Evolutionary conservation across 2,113 vertebrate species (phyloP).

Genomic region (Trachemys scripta): DNA sequence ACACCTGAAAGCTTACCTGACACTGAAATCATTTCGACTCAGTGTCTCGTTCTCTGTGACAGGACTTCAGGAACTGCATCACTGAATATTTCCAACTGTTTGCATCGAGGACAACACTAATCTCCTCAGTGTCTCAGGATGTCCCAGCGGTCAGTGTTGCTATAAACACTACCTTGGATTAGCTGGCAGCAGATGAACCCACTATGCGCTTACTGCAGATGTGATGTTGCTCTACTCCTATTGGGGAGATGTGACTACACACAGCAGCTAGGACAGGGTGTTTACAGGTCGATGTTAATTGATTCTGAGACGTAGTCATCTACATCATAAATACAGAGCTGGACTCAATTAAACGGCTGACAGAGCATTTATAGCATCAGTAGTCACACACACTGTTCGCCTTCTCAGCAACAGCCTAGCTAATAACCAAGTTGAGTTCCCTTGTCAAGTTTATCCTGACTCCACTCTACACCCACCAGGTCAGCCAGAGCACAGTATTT

Average conservation of each 20-base stretch:
- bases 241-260: slow-evolving; percentile 8
- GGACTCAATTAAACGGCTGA: slow-evolving; percentile 42
- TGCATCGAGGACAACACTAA: background rate
- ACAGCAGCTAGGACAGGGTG: background rate
- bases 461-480: slow-evolving; percentile 50
- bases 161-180: slow-evolving; percentile 1
- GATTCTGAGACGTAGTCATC: background rate
- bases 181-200: slow-evolving; percentile 39
- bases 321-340: slow-evolving; percentile 23
- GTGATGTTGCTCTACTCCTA: background rate
- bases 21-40: background rate
- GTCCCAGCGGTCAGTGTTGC: slow-evolving; percentile 39
- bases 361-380: slow-evolving; percentile 48
- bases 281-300: background rate
- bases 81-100: slow-evolving; percentile 6
- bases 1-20: background rate
- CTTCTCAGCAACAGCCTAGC: slow-evolving; percentile 34
- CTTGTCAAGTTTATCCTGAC: slow-evolving; percentile 36
- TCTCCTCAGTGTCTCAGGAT: slow-evolving; percentile 11
- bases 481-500: slow-evolving; percentile 37
- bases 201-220: slow-evolving; percentile 1
- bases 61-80: background rate
- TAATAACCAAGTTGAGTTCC: background rate
- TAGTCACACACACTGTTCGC: slow-evolving; percentile 14
- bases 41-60: background rate